A percentile compares a stretch with the other conserved stretches of the same genome.
Evolutionary conservation across 1,140 invertebrate species (phyloP).

Genomic region (Zaprionus camerounensis): DNA sequence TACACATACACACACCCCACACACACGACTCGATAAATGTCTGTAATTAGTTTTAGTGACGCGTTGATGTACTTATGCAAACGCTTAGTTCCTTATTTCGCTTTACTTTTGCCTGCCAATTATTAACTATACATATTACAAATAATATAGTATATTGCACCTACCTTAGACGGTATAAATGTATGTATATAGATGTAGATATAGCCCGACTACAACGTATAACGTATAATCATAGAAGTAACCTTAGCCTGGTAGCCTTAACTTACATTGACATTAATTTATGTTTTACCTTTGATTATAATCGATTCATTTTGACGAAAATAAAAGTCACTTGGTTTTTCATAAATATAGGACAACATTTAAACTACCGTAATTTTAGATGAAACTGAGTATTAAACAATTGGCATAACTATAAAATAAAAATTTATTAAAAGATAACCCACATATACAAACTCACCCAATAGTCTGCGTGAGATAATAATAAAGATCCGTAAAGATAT

Average conservation of each 20-base stretch:
- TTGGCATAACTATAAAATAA: constrained; percentile 45
- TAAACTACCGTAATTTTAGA: constrained; percentile 47
- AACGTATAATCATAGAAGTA: constrained; percentile 5
- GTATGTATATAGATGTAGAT: constrained; percentile 18
- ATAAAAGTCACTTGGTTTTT: constrained; percentile 45
- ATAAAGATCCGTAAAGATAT: constrained; percentile 11
- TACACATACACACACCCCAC: constrained; percentile 3
- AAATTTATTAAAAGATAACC: constrained; percentile 17
- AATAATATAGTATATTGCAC: background rate
- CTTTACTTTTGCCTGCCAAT: constrained; percentile 13
- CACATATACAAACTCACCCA: constrained; percentile 9
- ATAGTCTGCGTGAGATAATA: constrained; percentile 30
- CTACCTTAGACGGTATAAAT: constrained; percentile 12
- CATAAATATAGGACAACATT: constrained; percentile 73
- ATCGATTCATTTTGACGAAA: constrained; percentile 42
- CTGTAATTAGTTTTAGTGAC: constrained; percentile 4
- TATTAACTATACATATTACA: constrained; percentile 1
- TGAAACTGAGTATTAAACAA: constrained; percentile 48
- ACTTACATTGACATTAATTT: constrained; percentile 21
- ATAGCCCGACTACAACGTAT: constrained; percentile 1
- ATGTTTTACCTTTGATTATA: constrained; percentile 33
- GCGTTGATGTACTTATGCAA: constrained; percentile 8
- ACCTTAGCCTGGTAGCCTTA: constrained; percentile 1
- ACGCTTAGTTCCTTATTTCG: constrained; percentile 18
- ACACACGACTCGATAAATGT: constrained; percentile 10